A percentile compares a stretch with the other conserved stretches of the same genome.
Evolutionary conservation across 2,888 invertebrate genomes (phyloP).

Genomic region (Tachina fera): DNA sequence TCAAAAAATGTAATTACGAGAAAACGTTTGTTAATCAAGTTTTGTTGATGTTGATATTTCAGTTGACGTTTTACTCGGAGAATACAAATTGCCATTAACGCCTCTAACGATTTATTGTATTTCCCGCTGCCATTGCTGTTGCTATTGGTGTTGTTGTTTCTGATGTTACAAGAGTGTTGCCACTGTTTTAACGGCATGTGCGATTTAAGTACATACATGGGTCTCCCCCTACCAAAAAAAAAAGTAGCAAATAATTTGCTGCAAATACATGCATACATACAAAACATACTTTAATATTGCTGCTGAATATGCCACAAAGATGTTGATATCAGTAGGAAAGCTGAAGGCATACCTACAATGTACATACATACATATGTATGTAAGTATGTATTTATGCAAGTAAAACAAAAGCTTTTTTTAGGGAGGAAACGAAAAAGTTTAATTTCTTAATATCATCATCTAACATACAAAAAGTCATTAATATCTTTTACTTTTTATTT

Average conservation of each 20-base stretch:
- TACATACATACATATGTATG: constrained; percentile 51
- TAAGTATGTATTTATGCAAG: not conserved
- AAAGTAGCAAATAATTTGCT: constrained; percentile 46
- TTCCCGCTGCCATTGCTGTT: constrained; percentile 30
- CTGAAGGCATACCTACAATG: constrained; percentile 13
- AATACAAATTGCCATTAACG: constrained; percentile 69
- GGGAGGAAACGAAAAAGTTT: constrained; percentile 40
- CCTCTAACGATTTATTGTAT: constrained; percentile 69
- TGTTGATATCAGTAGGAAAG: constrained; percentile 9
- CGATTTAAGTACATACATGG: constrained; percentile 37
- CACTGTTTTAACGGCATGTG: constrained; percentile 67
- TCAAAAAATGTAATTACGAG: constrained; percentile 62
- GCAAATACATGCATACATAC: not conserved
- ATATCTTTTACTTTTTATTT: constrained; percentile 54
- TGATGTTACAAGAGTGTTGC: constrained; percentile 50
- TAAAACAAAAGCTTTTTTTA: constrained; percentile 36
- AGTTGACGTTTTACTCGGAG: constrained; percentile 67
- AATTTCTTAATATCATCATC: constrained; percentile 65
- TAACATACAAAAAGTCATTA: constrained; percentile 69
- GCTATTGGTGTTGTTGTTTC: constrained; percentile 31
- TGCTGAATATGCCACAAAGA: not conserved
- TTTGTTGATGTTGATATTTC: constrained; percentile 64
- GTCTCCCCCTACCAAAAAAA: constrained; percentile 4
- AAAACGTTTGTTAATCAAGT: constrained; percentile 59
- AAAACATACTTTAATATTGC: not conserved